Conservation (phyloP, 2,888 invertebrate species). For the Melangyna quadrimaculata region DNA sequence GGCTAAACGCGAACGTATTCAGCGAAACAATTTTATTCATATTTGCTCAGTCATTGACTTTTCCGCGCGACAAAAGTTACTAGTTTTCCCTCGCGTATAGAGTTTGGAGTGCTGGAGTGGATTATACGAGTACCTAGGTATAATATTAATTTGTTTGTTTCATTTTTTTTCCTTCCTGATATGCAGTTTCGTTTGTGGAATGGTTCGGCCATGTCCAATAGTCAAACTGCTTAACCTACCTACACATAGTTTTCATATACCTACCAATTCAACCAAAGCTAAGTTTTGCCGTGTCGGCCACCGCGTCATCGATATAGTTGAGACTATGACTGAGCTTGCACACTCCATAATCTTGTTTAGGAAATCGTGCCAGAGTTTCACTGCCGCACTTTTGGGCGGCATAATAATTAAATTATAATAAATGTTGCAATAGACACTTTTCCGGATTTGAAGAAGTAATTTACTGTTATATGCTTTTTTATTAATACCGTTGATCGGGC, state of each 20-base stretch:
- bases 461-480: conserved; percentile 21
- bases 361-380: conserved; percentile 66
- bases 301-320: not conserved
- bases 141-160: conserved; percentile 19
- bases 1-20: conserved; percentile 71
- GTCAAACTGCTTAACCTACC: conserved; percentile 32
- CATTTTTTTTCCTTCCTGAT: conserved; percentile 47
- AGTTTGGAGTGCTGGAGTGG: conserved; percentile 3
- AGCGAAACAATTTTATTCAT: not conserved
- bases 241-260: not conserved
- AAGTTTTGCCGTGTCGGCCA: not conserved
- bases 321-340: conserved; percentile 34
- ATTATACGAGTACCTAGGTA: not conserved
- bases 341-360: conserved; percentile 46
- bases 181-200: conserved; percentile 17
- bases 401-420: conserved; percentile 6
- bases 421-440: conserved; percentile 41
- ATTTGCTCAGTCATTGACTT: conserved; percentile 63
- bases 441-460: not conserved
- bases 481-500: conserved; percentile 25
- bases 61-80: conserved; percentile 54
- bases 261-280: not conserved
- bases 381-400: conserved; percentile 49
- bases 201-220: conserved; percentile 29
- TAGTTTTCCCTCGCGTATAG: conserved; percentile 63